A percentile compares a stretch with the other conserved stretches of the same genome.
Conservation (phyloP, 2,888 invertebrate genomes). For the Acleris cristana region DNA sequence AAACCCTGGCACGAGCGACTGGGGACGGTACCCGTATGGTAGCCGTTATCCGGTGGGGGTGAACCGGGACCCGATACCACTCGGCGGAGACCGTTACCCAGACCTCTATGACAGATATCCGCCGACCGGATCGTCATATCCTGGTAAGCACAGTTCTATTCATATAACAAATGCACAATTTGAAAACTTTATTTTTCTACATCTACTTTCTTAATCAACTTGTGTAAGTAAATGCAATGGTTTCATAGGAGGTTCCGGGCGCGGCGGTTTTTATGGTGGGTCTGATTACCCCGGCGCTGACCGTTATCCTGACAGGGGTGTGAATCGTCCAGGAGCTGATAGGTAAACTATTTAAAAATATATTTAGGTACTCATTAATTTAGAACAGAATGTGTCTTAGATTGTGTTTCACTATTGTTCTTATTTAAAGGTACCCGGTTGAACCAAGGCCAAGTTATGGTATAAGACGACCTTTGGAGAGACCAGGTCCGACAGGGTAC, state of each 20-base stretch:
- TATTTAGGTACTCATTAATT: background rate
- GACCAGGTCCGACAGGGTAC: slow-evolving; percentile 74
- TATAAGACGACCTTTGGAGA: slow-evolving; percentile 65
- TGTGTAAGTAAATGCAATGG: slow-evolving; percentile 28
- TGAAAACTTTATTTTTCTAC: background rate
- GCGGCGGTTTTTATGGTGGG: slow-evolving; percentile 70
- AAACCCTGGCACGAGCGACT: slow-evolving; percentile 63
- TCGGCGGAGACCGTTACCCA: slow-evolving; percentile 79
- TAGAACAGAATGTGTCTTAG: background rate
- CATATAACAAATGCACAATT: background rate
- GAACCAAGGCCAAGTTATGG: slow-evolving; percentile 74
- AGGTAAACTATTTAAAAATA: slow-evolving; percentile 54
- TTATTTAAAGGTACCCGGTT: slow-evolving; percentile 63
- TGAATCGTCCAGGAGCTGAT: slow-evolving; percentile 73
- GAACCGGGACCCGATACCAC: slow-evolving; percentile 78
- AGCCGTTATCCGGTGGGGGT: slow-evolving; percentile 76
- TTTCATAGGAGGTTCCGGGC: slow-evolving; percentile 64
- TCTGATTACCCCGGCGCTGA: slow-evolving; percentile 66
- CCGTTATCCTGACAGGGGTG: slow-evolving; percentile 78
- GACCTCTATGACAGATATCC: slow-evolving; percentile 84
- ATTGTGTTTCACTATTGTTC: background rate
- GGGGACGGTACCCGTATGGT: slow-evolving; percentile 72
- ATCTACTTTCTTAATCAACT: background rate
- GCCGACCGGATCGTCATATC: slow-evolving; percentile 81
- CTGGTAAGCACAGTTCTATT: slow-evolving; percentile 67